phyloP scores from a whole-genome alignment of 2,888 invertebrate genomes.

The Periphyllus acericola region DNA sequence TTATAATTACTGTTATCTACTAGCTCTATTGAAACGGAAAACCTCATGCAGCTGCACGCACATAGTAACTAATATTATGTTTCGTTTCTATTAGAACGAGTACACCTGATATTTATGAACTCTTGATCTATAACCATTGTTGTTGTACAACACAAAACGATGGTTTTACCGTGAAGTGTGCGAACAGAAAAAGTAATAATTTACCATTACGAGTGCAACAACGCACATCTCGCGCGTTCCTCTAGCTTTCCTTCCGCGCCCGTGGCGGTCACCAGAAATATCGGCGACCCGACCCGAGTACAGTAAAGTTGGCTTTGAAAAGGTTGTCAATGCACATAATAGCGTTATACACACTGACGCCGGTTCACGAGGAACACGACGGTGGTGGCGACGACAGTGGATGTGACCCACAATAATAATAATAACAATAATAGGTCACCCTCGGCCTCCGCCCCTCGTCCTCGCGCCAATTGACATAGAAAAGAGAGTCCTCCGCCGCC shows the following conservation, averaged over 20 bases:
- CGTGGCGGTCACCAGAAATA: neutral
- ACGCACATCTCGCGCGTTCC: neutral
- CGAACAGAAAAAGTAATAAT: neutral
- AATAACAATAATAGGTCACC: slow-evolving; percentile 30
- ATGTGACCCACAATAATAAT: slow-evolving; percentile 7
- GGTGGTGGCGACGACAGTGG: neutral
- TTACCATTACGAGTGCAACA: neutral
- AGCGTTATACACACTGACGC: neutral
- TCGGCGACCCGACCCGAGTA: neutral
- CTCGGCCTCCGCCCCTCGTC: neutral
- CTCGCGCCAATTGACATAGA: slow-evolving; percentile 26
- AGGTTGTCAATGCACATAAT: neutral
- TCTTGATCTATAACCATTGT: neutral
- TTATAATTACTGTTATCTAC: too few species aligned
- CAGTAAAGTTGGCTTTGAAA: neutral
- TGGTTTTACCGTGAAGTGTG: neutral
- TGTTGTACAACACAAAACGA: neutral
- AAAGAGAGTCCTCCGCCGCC: slow-evolving; percentile 23
- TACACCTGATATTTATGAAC: neutral
- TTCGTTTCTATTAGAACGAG: too few species aligned
- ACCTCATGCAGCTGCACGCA: too few species aligned
- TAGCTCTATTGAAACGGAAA: too few species aligned
- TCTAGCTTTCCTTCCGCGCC: neutral
- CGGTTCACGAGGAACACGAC: neutral
- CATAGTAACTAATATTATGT: too few species aligned